Percentiles rank a stretch among this genome's conserved stretches.
Conservation (phyloP, 2,113 vertebrate genomes). For the Anas platyrhynchos region DNA sequence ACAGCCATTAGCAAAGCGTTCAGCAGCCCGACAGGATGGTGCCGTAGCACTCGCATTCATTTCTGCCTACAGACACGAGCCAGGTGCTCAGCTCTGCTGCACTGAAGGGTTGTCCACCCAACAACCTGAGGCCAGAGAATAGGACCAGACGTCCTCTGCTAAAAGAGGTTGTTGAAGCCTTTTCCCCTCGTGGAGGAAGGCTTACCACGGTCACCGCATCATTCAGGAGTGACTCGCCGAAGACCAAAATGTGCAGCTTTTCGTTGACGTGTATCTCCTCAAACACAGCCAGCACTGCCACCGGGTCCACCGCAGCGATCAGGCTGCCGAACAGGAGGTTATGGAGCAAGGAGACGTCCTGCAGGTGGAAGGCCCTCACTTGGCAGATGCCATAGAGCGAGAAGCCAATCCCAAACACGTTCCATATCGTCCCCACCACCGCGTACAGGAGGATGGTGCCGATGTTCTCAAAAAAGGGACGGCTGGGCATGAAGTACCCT, state of each 20-base stretch:
- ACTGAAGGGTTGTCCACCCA: background rate
- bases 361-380: conserved; percentile 74
- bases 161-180: background rate
- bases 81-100: background rate
- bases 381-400: conserved; percentile 84
- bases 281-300: conserved; percentile 83
- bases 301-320: conserved; percentile 82
- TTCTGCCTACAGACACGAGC: background rate
- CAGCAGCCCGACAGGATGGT: no score
- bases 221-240: conserved; percentile 84
- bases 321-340: conserved; percentile 85
- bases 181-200: background rate
- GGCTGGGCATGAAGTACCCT: conserved; percentile 86
- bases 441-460: conserved; percentile 79
- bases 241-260: conserved; percentile 86
- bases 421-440: conserved; percentile 83
- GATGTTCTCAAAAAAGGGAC: conserved; percentile 84
- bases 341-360: conserved; percentile 82
- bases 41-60: accelerated
- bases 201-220: conserved; percentile 85
- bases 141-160: background rate
- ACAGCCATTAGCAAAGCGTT: background rate
- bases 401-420: conserved; percentile 82
- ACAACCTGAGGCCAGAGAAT: background rate
- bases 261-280: conserved; percentile 89